Base-by-base conservation (phyloP, 1,140 invertebrate species). In the Megathymus violae region DNA sequence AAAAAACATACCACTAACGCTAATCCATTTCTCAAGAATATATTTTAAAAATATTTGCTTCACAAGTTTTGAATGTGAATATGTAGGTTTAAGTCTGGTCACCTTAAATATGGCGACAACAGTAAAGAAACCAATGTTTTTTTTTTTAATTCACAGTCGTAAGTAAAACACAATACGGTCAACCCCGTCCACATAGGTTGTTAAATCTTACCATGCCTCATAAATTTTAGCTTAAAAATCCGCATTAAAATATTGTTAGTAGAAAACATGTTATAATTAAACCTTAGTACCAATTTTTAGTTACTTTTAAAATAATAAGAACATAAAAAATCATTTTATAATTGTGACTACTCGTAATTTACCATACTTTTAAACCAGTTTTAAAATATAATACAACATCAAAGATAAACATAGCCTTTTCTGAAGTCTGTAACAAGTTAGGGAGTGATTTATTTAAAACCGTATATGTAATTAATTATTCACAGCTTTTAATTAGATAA, bases 101-200 rank as follows among this genome's bases (percentile, higher is more conserved):
- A 88, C 85, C 88, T 90, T 83, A 46, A 67, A 77, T 74, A 67
- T 69, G 83, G 87, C 86, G 87, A 89, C 85, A 67, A 63, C 82
- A 86, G 79, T 78, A 70, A 72, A 69, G 70, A 75, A 76, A 73
- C 67, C 69, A 68, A 71, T 66, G 63, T 64, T 62, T 69, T 71
- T 62, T 69, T 71, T 67, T 66, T 40, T 69, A 64, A 71, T 60
- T 69, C 34, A 74, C 38, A 40, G 47, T 22, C 14, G 27, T 50
- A 25, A 16, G 27, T 46, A 54, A 46, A 44, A 10, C 17, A 17
- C 11, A 38, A 46, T 46, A 34, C 46, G 15, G 4, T 69, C 81
- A 88, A 90, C 88, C 88, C 73, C 17, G 87, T 90, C 83, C 80
- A 80, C 64, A 71, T 62, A 76, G 87, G 87, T 87, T 82, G 87